Conservation (phyloP, 2,888 invertebrate species). For the Dyspetes luteomarginatus region DNA sequence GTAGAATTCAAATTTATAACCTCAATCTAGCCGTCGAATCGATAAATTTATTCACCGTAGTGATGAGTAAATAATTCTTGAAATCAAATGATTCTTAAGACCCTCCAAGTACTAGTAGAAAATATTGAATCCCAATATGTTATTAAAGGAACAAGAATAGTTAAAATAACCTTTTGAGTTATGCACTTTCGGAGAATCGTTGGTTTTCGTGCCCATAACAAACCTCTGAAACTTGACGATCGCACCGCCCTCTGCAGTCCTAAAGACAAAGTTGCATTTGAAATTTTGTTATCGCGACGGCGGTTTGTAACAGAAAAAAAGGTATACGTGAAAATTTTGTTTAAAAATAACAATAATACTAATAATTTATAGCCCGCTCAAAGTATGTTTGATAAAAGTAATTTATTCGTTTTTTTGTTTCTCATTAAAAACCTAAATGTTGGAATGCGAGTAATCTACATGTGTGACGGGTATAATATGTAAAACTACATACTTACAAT, state of each 20-base stretch:
- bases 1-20: conserved; percentile 60
- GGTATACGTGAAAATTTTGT: too few relatives aligned
- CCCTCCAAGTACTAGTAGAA: neutral
- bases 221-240: neutral
- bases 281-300: too few relatives aligned
- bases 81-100: neutral
- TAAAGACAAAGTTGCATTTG: too few relatives aligned
- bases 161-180: conserved; percentile 1
- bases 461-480: conserved; percentile 82
- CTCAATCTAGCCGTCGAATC: conserved; percentile 12
- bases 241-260: neutral
- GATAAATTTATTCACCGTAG: neutral
- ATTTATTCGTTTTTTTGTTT: conserved; percentile 74
- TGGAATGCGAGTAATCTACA: conserved; percentile 82
- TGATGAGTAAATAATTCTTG: neutral
- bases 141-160: neutral
- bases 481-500: conserved; percentile 81
- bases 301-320: too few relatives aligned
- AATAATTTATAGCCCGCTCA: too few relatives aligned
- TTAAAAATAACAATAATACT: too few relatives aligned
- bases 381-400: conserved; percentile 79
- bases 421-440: conserved; percentile 81
- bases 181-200: neutral
- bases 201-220: neutral
- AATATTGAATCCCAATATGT: neutral